Percentiles rank a stretch among this genome's conserved stretches.
Evolutionary conservation across 2,113 vertebrate genomes (phyloP).

Genomic region (Pristiophorus japonicus): DNA sequence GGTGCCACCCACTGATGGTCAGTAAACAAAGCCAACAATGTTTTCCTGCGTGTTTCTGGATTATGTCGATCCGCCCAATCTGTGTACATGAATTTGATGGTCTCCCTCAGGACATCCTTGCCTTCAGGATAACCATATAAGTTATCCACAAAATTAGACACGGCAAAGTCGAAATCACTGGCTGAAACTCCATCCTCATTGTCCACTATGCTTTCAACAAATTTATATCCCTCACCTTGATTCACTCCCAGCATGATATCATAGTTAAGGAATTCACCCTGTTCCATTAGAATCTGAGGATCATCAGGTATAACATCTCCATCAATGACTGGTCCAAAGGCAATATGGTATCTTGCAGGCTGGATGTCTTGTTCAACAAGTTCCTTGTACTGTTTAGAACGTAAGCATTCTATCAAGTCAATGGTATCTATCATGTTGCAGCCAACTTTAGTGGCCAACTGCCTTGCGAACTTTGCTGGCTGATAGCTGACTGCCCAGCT

Average conservation of each 20-base stretch:
- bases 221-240: constrained; percentile 93
- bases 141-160: constrained; percentile 97
- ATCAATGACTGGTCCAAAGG: constrained; percentile 97
- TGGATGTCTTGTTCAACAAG: constrained; percentile 98
- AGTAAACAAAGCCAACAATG: constrained; percentile 86
- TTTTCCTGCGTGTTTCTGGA: constrained; percentile 91
- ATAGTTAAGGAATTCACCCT: constrained; percentile 98
- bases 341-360: constrained; percentile 93
- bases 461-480: constrained; percentile 90
- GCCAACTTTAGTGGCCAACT: constrained; percentile 91
- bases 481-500: constrained; percentile 98
- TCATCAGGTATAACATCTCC: constrained; percentile 97
- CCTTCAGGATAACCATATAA: constrained; percentile 96
- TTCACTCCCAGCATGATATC: constrained; percentile 98
- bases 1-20: constrained; percentile 99
- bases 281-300: constrained; percentile 96
- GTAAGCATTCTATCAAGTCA: constrained; percentile 87
- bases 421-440: constrained; percentile 92
- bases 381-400: constrained; percentile 95
- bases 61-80: constrained; percentile 98
- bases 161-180: constrained; percentile 96
- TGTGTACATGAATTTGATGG: constrained; percentile 98
- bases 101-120: constrained; percentile 93
- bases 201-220: constrained; percentile 96
- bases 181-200: constrained; percentile 94